Conservation (phyloP, 2,888 invertebrate genomes). For the Microplitis manilae region DNA sequence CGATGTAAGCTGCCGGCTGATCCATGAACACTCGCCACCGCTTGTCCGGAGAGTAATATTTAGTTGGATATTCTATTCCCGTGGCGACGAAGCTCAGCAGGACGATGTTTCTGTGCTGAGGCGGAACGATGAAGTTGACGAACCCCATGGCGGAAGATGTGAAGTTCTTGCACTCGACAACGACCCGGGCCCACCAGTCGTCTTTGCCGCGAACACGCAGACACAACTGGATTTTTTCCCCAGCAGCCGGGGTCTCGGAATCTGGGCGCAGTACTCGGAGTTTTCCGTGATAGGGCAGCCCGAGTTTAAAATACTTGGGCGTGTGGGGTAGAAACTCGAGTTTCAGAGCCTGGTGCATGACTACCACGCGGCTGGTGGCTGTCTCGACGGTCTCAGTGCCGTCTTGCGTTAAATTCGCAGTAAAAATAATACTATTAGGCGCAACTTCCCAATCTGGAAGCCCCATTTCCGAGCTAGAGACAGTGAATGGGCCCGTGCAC, state of each 20-base stretch:
- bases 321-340: slow-evolving; percentile 76
- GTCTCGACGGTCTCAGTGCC: slow-evolving; percentile 79
- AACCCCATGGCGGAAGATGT: slow-evolving; percentile 67
- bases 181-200: slow-evolving; percentile 62
- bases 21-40: slow-evolving; percentile 69
- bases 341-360: slow-evolving; percentile 75
- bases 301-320: slow-evolving; percentile 78
- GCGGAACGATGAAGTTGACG: slow-evolving; percentile 68
- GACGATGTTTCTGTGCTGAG: slow-evolving; percentile 65
- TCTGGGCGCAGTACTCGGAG: slow-evolving; percentile 71
- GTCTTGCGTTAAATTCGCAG: slow-evolving; percentile 74
- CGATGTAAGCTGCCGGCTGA: slow-evolving; percentile 67
- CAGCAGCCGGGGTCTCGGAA: slow-evolving; percentile 62
- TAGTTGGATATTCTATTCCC: slow-evolving; percentile 67
- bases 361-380: slow-evolving; percentile 75
- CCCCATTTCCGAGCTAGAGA: slow-evolving; percentile 65
- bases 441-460: slow-evolving; percentile 66
- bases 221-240: slow-evolving; percentile 68
- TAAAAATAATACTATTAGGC: slow-evolving; percentile 67
- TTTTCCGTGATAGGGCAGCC: slow-evolving; percentile 81
- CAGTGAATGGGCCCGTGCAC: slow-evolving; percentile 64
- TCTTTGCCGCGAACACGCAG: slow-evolving; percentile 65
- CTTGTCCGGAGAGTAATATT: slow-evolving; percentile 69
- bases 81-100: slow-evolving; percentile 66
- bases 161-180: slow-evolving; percentile 68